A percentile compares a stretch with the other conserved stretches of the same genome.
These are phyloP conservation scores for Drosophila parvula DNA, from an alignment of 1,140 invertebrate species.

Conservation along the genomic window DNA sequence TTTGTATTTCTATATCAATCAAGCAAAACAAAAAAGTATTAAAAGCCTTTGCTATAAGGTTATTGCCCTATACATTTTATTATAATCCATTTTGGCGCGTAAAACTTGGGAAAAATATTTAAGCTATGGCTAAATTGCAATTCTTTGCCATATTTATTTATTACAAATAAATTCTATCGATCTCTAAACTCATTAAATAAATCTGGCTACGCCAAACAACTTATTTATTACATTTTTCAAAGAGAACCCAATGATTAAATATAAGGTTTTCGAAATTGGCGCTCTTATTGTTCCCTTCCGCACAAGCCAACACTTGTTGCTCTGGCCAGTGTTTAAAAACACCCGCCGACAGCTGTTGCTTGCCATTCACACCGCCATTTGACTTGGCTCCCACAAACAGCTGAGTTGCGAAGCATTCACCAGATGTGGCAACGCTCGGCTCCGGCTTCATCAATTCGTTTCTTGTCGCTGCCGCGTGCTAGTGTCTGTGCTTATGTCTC, in stretches of 20 bases:
- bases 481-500: constrained; percentile 14
- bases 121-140: background rate
- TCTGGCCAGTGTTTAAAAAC: constrained; percentile 18
- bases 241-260: background rate
- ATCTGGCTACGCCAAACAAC: too few relatives aligned
- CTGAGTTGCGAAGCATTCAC: background rate
- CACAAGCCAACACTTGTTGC: constrained; percentile 33
- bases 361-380: constrained; percentile 10
- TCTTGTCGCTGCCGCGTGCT: constrained; percentile 30
- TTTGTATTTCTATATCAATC: background rate
- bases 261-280: background rate
- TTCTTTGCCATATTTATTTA: background rate
- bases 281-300: constrained; percentile 3
- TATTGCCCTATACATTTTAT: background rate
- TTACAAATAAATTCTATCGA: background rate
- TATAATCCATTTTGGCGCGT: background rate
- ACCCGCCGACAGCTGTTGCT: background rate
- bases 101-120: background rate
- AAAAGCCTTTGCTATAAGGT: background rate
- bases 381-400: constrained; percentile 10
- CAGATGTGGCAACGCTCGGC: constrained; percentile 14
- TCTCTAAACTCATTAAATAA: background rate
- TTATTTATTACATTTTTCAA: background rate
- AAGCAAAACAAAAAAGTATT: background rate
- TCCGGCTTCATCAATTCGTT: constrained; percentile 18